Evolutionary conservation across 2,888 invertebrate genomes (phyloP).

Genomic region (Erebia aethiops): DNA sequence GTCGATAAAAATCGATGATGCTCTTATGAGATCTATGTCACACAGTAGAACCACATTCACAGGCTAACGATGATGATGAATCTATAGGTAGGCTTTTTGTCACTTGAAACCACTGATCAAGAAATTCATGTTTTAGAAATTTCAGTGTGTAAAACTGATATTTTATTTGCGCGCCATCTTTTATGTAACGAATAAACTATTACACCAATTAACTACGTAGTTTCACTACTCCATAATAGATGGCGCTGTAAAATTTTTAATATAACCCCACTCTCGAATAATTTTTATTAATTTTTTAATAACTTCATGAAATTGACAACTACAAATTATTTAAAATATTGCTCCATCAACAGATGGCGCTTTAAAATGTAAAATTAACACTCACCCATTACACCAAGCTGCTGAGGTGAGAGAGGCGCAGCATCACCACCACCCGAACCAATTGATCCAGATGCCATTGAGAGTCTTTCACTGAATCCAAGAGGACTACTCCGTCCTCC

Average conservation of each 20-base stretch:
- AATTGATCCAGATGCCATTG: constrained; percentile 87
- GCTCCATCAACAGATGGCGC: constrained; percentile 48
- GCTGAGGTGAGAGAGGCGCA: constrained; percentile 90
- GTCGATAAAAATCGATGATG: too few relatives aligned
- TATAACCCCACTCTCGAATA: constrained; percentile 5
- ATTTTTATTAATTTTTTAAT: not conserved
- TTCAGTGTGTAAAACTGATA: not conserved
- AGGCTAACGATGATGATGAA: too few relatives aligned
- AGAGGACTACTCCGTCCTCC: constrained; percentile 85
- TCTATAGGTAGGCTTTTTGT: too few relatives aligned
- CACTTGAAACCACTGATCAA: too few relatives aligned
- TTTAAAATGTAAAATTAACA: constrained; percentile 45
- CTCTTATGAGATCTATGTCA: too few relatives aligned
- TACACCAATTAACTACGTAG: constrained; percentile 19
- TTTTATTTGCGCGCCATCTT: constrained; percentile 40
- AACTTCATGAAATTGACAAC: not conserved
- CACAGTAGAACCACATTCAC: too few relatives aligned
- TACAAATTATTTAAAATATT: not conserved
- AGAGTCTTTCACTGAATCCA: constrained; percentile 85
- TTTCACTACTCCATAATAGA: constrained; percentile 59
- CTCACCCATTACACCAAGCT: constrained; percentile 95
- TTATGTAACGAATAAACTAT: constrained; percentile 9
- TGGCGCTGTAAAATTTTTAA: constrained; percentile 57
- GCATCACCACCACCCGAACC: constrained; percentile 83
- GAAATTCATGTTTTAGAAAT: too few relatives aligned